Base-by-base conservation (phyloP, 92 coral and sea anemone genomes). In the Nematostella vectensis region DNA sequence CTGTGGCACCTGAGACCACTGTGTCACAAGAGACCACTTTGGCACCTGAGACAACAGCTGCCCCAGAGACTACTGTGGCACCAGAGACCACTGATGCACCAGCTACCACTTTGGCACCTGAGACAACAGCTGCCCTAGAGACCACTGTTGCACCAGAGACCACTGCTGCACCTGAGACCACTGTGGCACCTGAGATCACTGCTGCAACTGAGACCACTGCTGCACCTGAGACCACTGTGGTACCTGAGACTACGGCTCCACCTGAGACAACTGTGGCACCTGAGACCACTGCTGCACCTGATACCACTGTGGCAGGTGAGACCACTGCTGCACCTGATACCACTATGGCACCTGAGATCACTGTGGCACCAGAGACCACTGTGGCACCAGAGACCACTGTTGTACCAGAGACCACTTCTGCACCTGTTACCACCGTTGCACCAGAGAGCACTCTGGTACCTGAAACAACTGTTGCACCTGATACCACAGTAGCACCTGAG, bases 91-190 rank as follows among this genome's bases (percentile, higher is more conserved):
- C 31, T 18, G 47, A 17, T 3, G 37, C 48, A 29, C 30, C 28
- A 28, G 58, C 16, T 23, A 49, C 30, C 0, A 26, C 54, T 39
- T 2, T 18, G 20, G 54, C 47, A 23, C 28, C 36, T 21, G 42
- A 27, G 22, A 31, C 4, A 0, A 24, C 43, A 25, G 3, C 66
- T 15, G n/a, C n/a, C n/a, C n/a, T n/a, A n/a, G n/a, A n/a, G n/a
- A n/a, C n/a, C n/a, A 60, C 25, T 12, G 36, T 3, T 51, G 50
- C 45, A 11, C n/a, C 51, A 9, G 51, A 10, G 23, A 45, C 51
- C 2, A 45, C 51, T 45, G 51, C 51, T 45, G 51, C 51, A 45
- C 51, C 51, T 45, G 51, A 45, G 18, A 45, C 51, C 40, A 33
- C 40, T 15, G 40, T 33, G 6, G 40, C 40, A 33, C 40, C 40